Percentiles rank a stretch among this genome's conserved stretches.
Evolutionary conservation across 1,140 invertebrate species (phyloP).

Genomic region (Nebria ingens): DNA sequence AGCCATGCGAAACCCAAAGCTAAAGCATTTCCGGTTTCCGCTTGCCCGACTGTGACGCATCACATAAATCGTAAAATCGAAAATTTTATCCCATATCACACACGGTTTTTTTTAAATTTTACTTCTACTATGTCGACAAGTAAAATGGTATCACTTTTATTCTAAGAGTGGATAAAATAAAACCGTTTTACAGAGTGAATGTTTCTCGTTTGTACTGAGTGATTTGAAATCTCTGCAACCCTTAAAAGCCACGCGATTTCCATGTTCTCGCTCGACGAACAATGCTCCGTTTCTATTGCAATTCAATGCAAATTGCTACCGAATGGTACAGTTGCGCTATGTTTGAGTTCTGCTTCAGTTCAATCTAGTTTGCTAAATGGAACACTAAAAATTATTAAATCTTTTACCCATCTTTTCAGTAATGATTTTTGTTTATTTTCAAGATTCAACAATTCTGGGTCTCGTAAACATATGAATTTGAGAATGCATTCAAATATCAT

Average conservation of each 20-base stretch:
- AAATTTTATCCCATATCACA: neutral
- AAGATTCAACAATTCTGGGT: no score
- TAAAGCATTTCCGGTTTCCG: neutral
- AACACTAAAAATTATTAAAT: no score
- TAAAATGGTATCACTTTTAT: neutral
- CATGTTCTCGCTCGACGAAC: neutral
- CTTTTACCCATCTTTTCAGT: no score
- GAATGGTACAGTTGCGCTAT: neutral
- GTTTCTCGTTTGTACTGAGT: neutral
- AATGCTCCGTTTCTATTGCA: constrained; percentile 1
- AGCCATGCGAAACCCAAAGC: neutral
- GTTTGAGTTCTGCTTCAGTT: neutral
- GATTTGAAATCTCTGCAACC: neutral
- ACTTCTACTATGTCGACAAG: no score
- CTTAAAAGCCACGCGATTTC: neutral
- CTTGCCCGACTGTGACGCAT: neutral
- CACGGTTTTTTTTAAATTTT: no score
- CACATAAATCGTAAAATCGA: neutral
- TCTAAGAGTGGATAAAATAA: neutral
- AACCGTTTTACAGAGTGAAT: neutral
- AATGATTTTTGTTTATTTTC: no score
- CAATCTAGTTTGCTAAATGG: neutral
- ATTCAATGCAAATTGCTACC: constrained; percentile 1
- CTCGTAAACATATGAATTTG: no score
- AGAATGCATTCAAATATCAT: no score